Evolutionary conservation across 1,140 invertebrate genomes (phyloP), one percentile per base, ranked within the genome.

Genomic region (Cotesia chilonis): DNA sequence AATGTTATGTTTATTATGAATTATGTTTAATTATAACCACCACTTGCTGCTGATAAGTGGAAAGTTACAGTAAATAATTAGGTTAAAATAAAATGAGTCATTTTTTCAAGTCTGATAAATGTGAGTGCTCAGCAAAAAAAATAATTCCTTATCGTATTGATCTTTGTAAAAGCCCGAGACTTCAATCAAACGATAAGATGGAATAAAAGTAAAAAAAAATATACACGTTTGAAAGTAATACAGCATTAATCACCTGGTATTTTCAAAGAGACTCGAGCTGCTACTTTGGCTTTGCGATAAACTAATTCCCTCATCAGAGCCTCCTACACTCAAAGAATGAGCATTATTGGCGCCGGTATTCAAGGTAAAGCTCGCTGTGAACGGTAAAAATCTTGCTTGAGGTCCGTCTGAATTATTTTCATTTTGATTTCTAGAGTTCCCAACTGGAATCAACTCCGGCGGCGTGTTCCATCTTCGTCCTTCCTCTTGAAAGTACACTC

Each of bases 201-300:
- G 6, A 59, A 59, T 20, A 0, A 17, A 59, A 7, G 20, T 9
- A 17, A 20, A 59, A 59, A 4, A 28, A 28, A 20, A 28, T 17
- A 59, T 59, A 59, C 0, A 59, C 17, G 57, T 59, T 20, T 20
- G 57, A 28, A 52, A 41, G 51, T 47, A 68, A 47, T 54, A 36
- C 54, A 3, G 63, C 55, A 4, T 63, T 54, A 77, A 76, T 57
- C 75, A 84, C 82, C 78, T 79, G 51, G 70, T 14, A 59, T 73
- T 73, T 12, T 75, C 79, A 35, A 75, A 69, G 74, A 77, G 71
- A 5, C 68, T 14, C 7, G 52, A 65, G 35, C 61, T 55, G 63
- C 76, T 77, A 68, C 79, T 85, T 60, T 79, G 76, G 72, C 81
- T 85, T 68, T 83, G 81, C 0, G 84, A 83, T 41, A 85, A 74